These are phyloP conservation scores for Tribolium castaneum DNA, from an alignment of 1,140 invertebrate genomes.

Conservation along the genomic window DNA sequence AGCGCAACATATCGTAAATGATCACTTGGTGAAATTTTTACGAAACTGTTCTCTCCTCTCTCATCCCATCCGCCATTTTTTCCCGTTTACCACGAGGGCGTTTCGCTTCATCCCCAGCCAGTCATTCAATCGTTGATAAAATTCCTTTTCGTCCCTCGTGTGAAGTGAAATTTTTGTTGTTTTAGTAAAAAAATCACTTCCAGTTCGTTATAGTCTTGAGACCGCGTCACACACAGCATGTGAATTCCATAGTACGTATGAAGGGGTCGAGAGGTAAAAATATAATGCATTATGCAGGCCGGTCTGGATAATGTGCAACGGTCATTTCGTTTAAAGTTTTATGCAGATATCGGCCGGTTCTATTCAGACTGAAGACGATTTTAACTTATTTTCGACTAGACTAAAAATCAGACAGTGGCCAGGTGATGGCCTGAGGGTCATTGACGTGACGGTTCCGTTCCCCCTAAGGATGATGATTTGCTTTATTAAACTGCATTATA, in stretches of 20 bases:
- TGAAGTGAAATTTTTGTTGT: not conserved
- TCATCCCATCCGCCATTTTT: too few relatives aligned
- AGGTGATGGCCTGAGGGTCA: not conserved
- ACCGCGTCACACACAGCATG: not conserved
- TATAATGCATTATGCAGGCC: conserved; percentile 33
- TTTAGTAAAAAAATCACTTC: not conserved
- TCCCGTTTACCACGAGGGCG: not conserved
- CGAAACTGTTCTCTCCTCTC: too few relatives aligned
- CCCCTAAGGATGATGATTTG: not conserved
- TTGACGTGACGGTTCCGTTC: not conserved
- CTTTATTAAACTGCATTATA: not conserved
- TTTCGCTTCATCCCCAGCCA: too few relatives aligned
- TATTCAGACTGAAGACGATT: not conserved
- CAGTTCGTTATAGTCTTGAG: conserved; percentile 2
- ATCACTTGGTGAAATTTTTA: too few relatives aligned
- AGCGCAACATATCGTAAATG: not conserved
- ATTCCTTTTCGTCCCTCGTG: not conserved
- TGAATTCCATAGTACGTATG: not conserved
- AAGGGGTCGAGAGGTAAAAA: conserved; percentile 14
- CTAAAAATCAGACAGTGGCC: not conserved
- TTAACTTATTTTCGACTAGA: not conserved
- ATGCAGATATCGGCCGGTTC: conserved; percentile 27
- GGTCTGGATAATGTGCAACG: conserved; percentile 28
- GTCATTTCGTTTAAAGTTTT: conserved; percentile 27
- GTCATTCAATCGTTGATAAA: not conserved